These are phyloP conservation scores for Ridgeia piscesae DNA, from an alignment of 1,140 invertebrate species.

Conservation along the genomic window DNA sequence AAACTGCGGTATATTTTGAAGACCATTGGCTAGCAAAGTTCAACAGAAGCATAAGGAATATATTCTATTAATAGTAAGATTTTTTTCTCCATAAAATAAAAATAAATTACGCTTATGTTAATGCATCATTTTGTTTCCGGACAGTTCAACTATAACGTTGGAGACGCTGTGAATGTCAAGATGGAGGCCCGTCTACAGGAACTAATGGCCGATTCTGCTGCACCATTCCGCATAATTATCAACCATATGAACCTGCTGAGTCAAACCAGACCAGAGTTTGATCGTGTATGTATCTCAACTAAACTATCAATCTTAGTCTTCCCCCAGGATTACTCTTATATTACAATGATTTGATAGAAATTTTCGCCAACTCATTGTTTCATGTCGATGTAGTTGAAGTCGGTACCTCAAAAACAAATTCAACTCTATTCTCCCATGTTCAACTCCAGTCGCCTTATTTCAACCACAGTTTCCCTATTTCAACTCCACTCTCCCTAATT, in stretches of 20 bases:
- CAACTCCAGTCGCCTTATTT: no score
- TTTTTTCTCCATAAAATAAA: no score
- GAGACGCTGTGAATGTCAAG: not conserved
- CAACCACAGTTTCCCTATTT: no score
- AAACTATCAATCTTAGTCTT: not conserved
- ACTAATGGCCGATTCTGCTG: not conserved
- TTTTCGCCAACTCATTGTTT: no score
- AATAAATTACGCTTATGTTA: no score
- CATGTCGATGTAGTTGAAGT: no score
- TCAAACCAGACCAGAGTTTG: not conserved
- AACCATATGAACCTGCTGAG: not conserved
- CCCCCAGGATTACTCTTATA: not conserved
- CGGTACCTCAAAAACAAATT: no score
- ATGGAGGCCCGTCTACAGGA: not conserved
- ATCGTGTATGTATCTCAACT: not conserved
- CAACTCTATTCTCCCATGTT: no score
- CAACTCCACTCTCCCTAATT: no score
- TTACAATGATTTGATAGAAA: not conserved
- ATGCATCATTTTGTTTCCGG: not conserved
- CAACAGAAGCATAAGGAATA: not conserved
- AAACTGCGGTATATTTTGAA: not conserved
- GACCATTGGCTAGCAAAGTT: not conserved
- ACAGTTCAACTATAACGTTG: not conserved
- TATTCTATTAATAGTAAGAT: not conserved
- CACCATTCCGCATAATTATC: not conserved